Evolutionary conservation across 1,140 invertebrate genomes (phyloP).

Genomic region (Mactra quadrangularis): DNA sequence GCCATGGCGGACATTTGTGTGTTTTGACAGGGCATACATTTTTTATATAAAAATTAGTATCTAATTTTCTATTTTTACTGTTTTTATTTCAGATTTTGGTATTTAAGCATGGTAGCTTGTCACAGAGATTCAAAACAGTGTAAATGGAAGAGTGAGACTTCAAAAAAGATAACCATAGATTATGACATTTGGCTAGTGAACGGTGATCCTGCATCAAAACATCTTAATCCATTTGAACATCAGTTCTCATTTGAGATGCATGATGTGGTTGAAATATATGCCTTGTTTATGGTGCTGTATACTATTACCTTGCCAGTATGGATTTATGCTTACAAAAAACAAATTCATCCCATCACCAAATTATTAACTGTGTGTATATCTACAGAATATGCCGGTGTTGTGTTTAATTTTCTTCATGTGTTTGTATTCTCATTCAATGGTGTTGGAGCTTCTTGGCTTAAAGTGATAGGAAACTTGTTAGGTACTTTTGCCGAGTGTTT

Average conservation of each 20-base stretch:
- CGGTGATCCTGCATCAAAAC: constrained; percentile 91
- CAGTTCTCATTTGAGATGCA: constrained; percentile 97
- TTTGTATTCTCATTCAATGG: constrained; percentile 96
- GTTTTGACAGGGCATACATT: no score
- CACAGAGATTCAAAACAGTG: constrained; percentile 88
- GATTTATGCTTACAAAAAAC: constrained; percentile 93
- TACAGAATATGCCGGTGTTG: constrained; percentile 93
- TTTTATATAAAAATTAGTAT: no score
- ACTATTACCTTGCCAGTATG: constrained; percentile 92
- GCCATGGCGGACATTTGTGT: no score
- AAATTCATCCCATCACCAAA: constrained; percentile 95
- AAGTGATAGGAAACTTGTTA: constrained; percentile 94
- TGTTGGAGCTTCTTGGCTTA: constrained; percentile 90
- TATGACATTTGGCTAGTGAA: constrained; percentile 99
- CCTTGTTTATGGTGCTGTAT: constrained; percentile 95
- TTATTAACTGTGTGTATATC: constrained; percentile 94
- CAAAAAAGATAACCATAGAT: constrained; percentile 86
- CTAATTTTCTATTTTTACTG: no score
- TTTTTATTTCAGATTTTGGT: constrained; percentile 92
- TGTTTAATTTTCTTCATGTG: constrained; percentile 94
- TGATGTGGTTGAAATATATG: constrained; percentile 95
- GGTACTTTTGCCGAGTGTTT: constrained; percentile 96
- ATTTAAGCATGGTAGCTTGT: constrained; percentile 96
- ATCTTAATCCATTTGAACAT: constrained; percentile 92
- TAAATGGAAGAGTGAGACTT: constrained; percentile 69